Evolutionary conservation across 2,888 invertebrate genomes (phyloP), one percentile per base, ranked within the genome.

Genomic region (Mellilla xanthometata): DNA sequence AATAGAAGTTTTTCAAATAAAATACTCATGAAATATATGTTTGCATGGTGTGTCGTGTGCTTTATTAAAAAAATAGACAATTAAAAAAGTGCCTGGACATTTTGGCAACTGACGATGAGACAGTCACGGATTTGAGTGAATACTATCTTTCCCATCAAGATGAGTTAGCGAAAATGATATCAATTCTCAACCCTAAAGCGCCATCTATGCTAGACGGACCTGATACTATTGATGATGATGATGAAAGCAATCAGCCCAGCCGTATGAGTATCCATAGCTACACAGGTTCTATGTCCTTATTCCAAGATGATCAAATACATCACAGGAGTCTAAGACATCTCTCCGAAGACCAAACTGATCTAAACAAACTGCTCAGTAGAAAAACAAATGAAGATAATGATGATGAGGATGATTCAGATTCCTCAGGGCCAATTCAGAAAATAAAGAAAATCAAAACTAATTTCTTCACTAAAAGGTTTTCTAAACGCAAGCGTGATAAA

Each of bases 391-490:
- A 12, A 0, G 31, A 31, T n/a, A n/a, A n/a, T 77, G 93, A 56
- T 79, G 92, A 56, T 2, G 88, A 57, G 2, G 88, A 57, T 69
- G 79, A 77, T 39, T 76, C 77, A 0, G 90, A 62, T 81, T 90
- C 65, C 62, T 91, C 41, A 67, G 93, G 79, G 11, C 92, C 88
- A 0, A 58, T 88, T 3, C 76, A 79, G 42, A 81, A 92, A 34
- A 89, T 95, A 31, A 93, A 91, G 55, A 93, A 93, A 49, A 81
- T 95, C 0, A 93, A 92, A 63, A 89, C 73, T 70, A 71, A 89
- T 65, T 90, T 93, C 19, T 89, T 94, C 8, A 84, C 91, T 0
- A 93, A 91, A 64, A 92, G 91, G 64, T 92, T 93, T 58, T 90
- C 87, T 0, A 91, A 90, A 2, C 91, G 90, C 58, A 81, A 91